Evolutionary conservation across 2,113 vertebrate genomes (phyloP), one percentile per base, ranked within the genome.

Genomic region (Macroglossus sobrinus): DNA sequence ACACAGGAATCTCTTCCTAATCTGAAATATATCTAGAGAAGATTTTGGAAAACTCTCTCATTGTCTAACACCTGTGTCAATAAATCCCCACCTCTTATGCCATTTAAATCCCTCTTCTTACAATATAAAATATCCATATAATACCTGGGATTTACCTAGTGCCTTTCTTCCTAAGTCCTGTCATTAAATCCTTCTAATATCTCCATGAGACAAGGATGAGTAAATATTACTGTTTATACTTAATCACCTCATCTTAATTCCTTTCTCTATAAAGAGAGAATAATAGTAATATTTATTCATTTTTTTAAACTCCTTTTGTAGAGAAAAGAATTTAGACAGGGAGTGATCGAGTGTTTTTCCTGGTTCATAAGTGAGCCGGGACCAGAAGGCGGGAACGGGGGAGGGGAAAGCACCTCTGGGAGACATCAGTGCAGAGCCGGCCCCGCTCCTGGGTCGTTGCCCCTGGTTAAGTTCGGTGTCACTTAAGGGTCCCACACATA

Each of bases 51-150:
- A 93, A 55, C 59, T 26, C 0, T 64, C 63, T 92, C 71, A 80
- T 59, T 89, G 84, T 95, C 89, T 84, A 71, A 88, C 85, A 97
- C 79, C 96, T 95, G 92, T 92, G 84, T 84, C 53, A 40, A 66
- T 82, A 96, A 89, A 85, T 78, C 33, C 61, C n/a, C 33, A 15
- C 15, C 61, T 28, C 63, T 75, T 43, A 30, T 3, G 45, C 19
- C 35, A 53, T 45, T 76, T 69, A 72, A 94, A 63, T 88, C 91
- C 61, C 57, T 68, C 76, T 92, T 59, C 79, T 74, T 74, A 79
- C n/a, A 43, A 10, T 80, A 21, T 64, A 76, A 89, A 94, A 75
- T 55, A 55, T 71, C 45, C 43, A 4, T 40, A 0, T 74, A 95
- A 95, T 35, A 14, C 91, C 71, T 71, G 14, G 79, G 89, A 82